These are phyloP conservation scores for Watsonalla binaria DNA, from an alignment of 2,888 invertebrate genomes.

Conservation along the genomic window DNA sequence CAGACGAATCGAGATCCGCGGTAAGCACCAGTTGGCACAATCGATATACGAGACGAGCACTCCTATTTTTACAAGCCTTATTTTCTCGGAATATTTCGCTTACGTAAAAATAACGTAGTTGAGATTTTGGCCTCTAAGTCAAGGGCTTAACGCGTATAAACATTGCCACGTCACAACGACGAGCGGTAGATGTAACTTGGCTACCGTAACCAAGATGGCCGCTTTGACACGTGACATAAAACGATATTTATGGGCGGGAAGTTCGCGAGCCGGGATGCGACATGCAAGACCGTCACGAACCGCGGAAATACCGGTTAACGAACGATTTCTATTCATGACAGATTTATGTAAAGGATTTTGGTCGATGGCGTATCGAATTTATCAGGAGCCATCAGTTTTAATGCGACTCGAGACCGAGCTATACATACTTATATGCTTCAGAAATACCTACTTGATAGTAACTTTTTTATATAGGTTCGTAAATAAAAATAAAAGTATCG, in stretches of 20 bases:
- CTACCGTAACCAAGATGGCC: constrained; percentile 61
- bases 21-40: constrained; percentile 76
- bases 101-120: constrained; percentile 20
- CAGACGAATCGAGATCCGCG: constrained; percentile 66
- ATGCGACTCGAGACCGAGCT: constrained; percentile 2
- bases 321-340: constrained; percentile 70
- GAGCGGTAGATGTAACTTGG: constrained; percentile 37
- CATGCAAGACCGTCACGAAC: constrained; percentile 72
- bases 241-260: constrained; percentile 68
- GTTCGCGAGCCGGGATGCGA: constrained; percentile 68
- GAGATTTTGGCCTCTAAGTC: constrained; percentile 47
- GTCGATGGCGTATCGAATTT: constrained; percentile 19
- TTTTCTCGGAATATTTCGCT: constrained; percentile 25
- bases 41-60: constrained; percentile 60
- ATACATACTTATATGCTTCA: neutral
- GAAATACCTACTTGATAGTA: no score
- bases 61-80: constrained; percentile 54
- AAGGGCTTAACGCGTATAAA: constrained; percentile 38
- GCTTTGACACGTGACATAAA: constrained; percentile 74
- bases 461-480: neutral
- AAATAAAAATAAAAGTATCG: neutral
- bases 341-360: constrained; percentile 52
- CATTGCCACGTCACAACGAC: constrained; percentile 24
- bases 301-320: constrained; percentile 60
- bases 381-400: neutral